Conservation (phyloP, 2,797 vertebrate genomes). For the Syncerus caffer region DNA sequence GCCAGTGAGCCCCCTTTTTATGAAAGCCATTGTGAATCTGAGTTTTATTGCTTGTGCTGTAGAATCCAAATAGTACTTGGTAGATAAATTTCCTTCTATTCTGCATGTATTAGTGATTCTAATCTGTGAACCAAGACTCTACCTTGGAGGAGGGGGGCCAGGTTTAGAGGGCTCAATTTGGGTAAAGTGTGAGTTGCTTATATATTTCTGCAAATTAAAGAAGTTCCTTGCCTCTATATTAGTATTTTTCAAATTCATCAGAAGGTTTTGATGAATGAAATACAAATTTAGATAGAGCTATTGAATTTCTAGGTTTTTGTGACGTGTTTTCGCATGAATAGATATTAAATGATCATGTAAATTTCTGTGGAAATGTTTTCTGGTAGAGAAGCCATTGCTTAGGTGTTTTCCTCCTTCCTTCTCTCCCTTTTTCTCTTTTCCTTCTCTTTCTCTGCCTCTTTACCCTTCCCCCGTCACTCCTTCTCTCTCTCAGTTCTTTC, state of each 20-base stretch:
- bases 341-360: slow-evolving; percentile 10
- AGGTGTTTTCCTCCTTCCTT: not conserved
- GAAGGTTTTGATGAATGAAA: slow-evolving; percentile 9
- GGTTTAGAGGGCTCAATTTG: not conserved
- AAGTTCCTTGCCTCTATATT: not conserved
- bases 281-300: slow-evolving; percentile 33
- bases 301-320: slow-evolving; percentile 14
- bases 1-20: not conserved
- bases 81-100: not conserved
- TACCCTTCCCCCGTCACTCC: not conserved
- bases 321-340: not conserved
- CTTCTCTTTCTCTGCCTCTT: not conserved
- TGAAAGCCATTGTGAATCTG: not conserved
- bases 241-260: slow-evolving; percentile 44
- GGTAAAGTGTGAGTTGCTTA: not conserved
- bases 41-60: not conserved
- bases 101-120: slow-evolving; percentile 21
- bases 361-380: not conserved
- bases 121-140: not conserved
- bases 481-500: not conserved
- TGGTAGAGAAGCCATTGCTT: not conserved
- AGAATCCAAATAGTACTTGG: not conserved
- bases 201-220: slow-evolving; percentile 26
- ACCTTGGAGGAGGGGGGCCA: not conserved
- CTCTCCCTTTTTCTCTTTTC: not conserved